A percentile compares a stretch with the other conserved stretches of the same genome.
Conservation (phyloP, 2,888 invertebrate genomes). For the Labia minor region DNA sequence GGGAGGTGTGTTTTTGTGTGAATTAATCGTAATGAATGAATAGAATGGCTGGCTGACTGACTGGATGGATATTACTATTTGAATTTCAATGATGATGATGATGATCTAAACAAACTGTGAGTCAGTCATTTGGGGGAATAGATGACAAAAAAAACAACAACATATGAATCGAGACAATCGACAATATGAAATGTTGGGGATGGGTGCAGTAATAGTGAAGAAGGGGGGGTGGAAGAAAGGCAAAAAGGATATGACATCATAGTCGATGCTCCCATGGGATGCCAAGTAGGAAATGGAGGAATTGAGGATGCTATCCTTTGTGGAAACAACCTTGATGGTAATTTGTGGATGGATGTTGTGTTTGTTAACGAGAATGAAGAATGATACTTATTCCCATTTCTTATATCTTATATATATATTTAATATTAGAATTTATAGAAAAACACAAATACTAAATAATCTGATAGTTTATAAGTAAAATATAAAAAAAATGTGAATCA, state of each 20-base stretch:
- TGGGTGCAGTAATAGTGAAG: too few relatives aligned
- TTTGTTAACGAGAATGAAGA: too few relatives aligned
- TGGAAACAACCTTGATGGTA: not conserved
- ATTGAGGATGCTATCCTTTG: slow-evolving; percentile 5
- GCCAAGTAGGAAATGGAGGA: slow-evolving; percentile 9
- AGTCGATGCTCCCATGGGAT: slow-evolving; percentile 1
- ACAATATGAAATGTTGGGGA: too few relatives aligned
- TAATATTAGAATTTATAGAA: too few relatives aligned
- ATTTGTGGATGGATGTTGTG: not conserved
- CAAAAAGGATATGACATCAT: not conserved
- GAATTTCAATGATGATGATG: not conserved
- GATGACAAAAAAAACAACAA: not conserved
- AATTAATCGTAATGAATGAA: not conserved
- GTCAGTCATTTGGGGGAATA: not conserved
- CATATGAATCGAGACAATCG: not conserved
- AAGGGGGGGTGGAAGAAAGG: not conserved
- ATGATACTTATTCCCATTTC: too few relatives aligned
- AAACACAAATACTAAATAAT: too few relatives aligned
- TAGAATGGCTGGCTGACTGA: not conserved
- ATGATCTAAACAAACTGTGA: not conserved
- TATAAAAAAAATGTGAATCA: too few relatives aligned
- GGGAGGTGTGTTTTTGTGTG: not conserved
- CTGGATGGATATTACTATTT: not conserved
- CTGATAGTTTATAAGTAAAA: too few relatives aligned
- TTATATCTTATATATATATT: too few relatives aligned